These are phyloP conservation scores for Pseudeuparius sepicola DNA, from an alignment of 2,888 invertebrate species.

Conservation along the genomic window DNA sequence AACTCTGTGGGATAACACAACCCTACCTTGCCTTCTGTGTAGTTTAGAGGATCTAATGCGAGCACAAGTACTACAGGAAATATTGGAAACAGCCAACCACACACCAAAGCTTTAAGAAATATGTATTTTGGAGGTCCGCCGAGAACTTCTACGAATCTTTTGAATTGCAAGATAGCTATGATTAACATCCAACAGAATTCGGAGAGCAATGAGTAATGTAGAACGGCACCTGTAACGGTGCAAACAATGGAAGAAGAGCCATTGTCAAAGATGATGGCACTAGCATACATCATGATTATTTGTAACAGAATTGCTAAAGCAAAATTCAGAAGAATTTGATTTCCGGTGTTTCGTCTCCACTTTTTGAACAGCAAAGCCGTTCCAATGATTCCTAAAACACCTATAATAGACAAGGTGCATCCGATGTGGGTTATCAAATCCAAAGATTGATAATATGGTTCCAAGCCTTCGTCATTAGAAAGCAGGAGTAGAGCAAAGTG, in stretches of 20 bases:
- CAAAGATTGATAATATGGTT: slow-evolving; percentile 26
- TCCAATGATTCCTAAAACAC: slow-evolving; percentile 41
- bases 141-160: slow-evolving; percentile 53
- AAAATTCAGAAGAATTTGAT: slow-evolving; percentile 34
- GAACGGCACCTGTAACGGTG: slow-evolving; percentile 44
- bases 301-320: slow-evolving; percentile 30
- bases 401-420: slow-evolving; percentile 43
- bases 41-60: slow-evolving; percentile 41
- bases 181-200: slow-evolving; percentile 67
- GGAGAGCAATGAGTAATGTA: slow-evolving; percentile 58
- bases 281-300: slow-evolving; percentile 29
- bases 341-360: slow-evolving; percentile 44
- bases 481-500: slow-evolving; percentile 48
- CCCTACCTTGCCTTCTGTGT: slow-evolving; percentile 35
- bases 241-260: slow-evolving; percentile 46
- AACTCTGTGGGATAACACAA: slow-evolving; percentile 48
- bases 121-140: slow-evolving; percentile 42
- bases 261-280: slow-evolving; percentile 30
- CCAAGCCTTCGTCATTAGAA: slow-evolving; percentile 31
- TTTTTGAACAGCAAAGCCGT: slow-evolving; percentile 48
- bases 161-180: slow-evolving; percentile 57
- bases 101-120: slow-evolving; percentile 47
- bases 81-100: slow-evolving; percentile 53
- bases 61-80: slow-evolving; percentile 45
- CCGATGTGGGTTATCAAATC: slow-evolving; percentile 43